Conservation (phyloP, 2,113 vertebrate species). For the Rousettus leschenaultii region DNA sequence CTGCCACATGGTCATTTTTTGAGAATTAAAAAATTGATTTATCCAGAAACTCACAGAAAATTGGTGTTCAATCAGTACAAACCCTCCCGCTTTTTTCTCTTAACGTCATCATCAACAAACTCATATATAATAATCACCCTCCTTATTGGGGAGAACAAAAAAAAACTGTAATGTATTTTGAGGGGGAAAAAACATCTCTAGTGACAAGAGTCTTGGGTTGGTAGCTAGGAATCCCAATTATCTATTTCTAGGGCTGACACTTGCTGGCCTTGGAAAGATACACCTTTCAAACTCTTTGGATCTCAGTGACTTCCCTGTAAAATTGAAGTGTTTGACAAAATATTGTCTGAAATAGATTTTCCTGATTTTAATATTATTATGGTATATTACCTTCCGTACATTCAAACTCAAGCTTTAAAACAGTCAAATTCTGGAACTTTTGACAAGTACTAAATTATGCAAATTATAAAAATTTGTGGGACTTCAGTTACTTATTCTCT, state of each 20-base stretch:
- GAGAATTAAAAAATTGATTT: not conserved
- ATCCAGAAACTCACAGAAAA: not conserved
- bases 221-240: not conserved
- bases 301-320: not conserved
- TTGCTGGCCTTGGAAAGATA: not conserved
- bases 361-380: slow-evolving; percentile 19
- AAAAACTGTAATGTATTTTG: not conserved
- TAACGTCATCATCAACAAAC: not conserved
- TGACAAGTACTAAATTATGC: slow-evolving; percentile 6
- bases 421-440: not conserved
- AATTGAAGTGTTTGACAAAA: slow-evolving; percentile 15
- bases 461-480: slow-evolving; percentile 11
- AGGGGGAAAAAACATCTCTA: not conserved
- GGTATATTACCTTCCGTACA: not conserved
- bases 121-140: not conserved
- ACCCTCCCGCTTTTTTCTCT: no score
- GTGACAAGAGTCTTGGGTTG: not conserved
- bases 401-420: not conserved
- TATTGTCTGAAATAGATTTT: not conserved
- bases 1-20: not conserved
- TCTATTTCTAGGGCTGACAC: not conserved
- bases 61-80: not conserved
- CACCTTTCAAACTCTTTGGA: not conserved
- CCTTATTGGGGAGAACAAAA: not conserved
- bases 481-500: not conserved